A percentile compares a stretch with the other conserved stretches of the same genome.
These are phyloP conservation scores for Nymphalis io DNA, from an alignment of 1,140 invertebrate species.

Conservation along the genomic window DNA sequence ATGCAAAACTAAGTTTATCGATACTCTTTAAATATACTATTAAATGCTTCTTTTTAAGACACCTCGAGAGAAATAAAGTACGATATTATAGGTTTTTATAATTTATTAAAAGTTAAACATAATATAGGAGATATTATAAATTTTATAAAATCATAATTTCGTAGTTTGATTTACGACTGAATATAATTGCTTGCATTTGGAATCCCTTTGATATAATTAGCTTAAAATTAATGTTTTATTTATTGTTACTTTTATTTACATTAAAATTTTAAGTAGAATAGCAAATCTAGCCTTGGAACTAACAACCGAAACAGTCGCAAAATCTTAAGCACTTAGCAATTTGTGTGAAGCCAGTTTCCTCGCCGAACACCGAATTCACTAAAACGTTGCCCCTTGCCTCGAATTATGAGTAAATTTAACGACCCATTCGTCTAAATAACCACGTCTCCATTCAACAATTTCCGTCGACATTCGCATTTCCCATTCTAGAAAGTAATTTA, in stretches of 20 bases:
- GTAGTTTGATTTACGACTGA: neutral
- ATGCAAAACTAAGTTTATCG: slow-evolving; percentile 56
- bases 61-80: neutral
- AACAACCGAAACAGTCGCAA: slow-evolving; percentile 23
- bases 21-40: slow-evolving; percentile 42
- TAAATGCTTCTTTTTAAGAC: slow-evolving; percentile 26
- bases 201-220: neutral
- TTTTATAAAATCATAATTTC: neutral
- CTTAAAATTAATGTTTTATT: neutral
- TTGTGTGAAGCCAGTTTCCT: slow-evolving; percentile 21
- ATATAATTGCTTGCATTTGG: neutral
- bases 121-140: neutral
- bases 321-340: slow-evolving; percentile 31
- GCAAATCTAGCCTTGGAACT: slow-evolving; percentile 1
- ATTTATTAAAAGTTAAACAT: neutral
- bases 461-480: slow-evolving; percentile 13
- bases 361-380: slow-evolving; percentile 19
- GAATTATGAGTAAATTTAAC: slow-evolving; percentile 36
- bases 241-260: neutral
- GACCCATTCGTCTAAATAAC: slow-evolving; percentile 32
- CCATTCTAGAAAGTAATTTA: slow-evolving; percentile 43
- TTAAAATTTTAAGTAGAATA: slow-evolving; percentile 14
- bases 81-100: neutral
- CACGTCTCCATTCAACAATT: slow-evolving; percentile 34
- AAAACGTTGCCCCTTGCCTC: slow-evolving; percentile 19